Evolutionary conservation across 2,797 vertebrate genomes (phyloP), one percentile per base, ranked within the genome.

Genomic region (Crocidura indochinensis): DNA sequence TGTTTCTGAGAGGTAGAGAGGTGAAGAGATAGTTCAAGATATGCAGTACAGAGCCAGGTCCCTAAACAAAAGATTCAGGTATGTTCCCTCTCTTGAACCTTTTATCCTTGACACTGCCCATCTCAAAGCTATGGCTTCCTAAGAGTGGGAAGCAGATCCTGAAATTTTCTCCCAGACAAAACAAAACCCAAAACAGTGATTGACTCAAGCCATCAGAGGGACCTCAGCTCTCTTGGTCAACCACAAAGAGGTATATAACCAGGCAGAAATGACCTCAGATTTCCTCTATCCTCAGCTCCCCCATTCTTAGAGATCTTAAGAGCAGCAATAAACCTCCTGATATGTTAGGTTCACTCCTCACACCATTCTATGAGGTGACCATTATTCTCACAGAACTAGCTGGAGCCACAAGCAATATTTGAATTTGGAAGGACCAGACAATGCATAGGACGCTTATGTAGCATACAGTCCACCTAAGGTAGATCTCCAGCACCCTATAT

Each of bases 91-190:
- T 27, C 31, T 11, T 15, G 71, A 84, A 17, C 73, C 72, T 68
- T n/a, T n/a, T 75, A 8, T 38, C 31, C 44, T n/a, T 51, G 22
- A 65, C 49, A 71, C 8, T 67, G 27, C 3, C 62, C 22, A 53
- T 22, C n/a, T 60, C 31, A n/a, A 38, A 62, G 85, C 60, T 79
- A 65, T 84, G 44, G 46, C 80, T 94, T 65, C 26, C 56, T 29
- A 60, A 87, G 83, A 87, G 27, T 27, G 85, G 49, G 84, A 65
- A 72, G 24, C 38, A 26, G 62, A 49, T 67, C 56, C n/a, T 81
- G 62, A 65, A 51, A 80, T 46, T 76, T 3, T 47, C 86, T 72
- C 53, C 14, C 62, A 73, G 27, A 26, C 85, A 81, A 3, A 29
- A 31, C 27, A 31, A 78, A 27, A 77, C 26, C 14, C 86, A 17